These are phyloP conservation scores for Zosterops japonicus DNA, from an alignment of 2,113 vertebrate species.

Conservation along the genomic window DNA sequence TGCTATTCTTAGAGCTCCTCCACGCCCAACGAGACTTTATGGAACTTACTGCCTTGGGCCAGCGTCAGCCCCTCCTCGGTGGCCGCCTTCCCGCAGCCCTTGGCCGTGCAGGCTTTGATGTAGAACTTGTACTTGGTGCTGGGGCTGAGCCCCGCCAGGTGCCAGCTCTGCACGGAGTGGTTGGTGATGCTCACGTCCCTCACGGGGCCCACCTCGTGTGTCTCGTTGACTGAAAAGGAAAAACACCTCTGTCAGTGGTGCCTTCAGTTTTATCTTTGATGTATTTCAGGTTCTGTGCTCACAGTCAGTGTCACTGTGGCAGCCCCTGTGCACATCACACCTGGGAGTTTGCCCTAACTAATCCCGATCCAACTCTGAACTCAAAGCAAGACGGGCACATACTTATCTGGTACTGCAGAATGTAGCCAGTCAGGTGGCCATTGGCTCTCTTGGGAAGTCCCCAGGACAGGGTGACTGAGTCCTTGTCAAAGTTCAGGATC, in stretches of 20 bases:
- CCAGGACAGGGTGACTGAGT: conserved; percentile 85
- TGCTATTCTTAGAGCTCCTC: neutral
- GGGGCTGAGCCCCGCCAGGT: conserved; percentile 79
- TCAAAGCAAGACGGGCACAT: conserved; percentile 59
- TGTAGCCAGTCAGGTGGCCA: conserved; percentile 87
- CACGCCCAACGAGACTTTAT: neutral
- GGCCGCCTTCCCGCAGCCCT: conserved; percentile 85
- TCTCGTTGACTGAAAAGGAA: conserved; percentile 86
- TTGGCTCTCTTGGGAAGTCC: conserved; percentile 84
- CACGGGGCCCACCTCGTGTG: conserved; percentile 80
- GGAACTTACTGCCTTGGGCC: conserved; percentile 85
- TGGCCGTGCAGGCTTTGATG: conserved; percentile 84
- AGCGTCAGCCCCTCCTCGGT: conserved; percentile 86
- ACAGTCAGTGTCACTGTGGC: neutral
- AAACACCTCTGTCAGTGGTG: neutral
- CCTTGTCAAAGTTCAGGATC: conserved; percentile 83
- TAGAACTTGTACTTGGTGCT: conserved; percentile 92
- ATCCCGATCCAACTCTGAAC: neutral
- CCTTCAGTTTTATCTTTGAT: too few relatives aligned
- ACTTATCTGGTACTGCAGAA: conserved; percentile 94
- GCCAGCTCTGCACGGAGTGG: conserved; percentile 77
- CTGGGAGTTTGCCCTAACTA: neutral
- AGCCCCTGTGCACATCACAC: neutral
- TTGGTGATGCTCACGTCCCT: conserved; percentile 79
- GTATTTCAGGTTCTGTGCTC: too few relatives aligned